These are phyloP conservation scores for Monodelphis domestica DNA, from an alignment of 2,797 vertebrate species.

Conservation along the genomic window DNA sequence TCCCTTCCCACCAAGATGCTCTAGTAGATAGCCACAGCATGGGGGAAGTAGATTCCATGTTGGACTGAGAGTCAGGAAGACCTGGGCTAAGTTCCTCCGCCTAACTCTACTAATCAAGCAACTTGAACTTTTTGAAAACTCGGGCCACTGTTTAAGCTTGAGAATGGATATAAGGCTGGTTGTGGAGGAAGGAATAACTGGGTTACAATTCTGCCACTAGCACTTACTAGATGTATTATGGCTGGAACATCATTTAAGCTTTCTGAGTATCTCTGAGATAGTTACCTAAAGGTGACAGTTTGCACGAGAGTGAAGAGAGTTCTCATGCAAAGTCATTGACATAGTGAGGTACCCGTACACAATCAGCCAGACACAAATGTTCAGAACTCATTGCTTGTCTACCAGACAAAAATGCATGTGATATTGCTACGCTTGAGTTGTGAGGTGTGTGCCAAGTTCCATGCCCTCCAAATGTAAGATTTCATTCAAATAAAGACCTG, in stretches of 20 bases:
- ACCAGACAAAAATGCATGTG: background rate
- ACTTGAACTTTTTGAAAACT: background rate
- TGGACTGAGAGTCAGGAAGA: background rate
- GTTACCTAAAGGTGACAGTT: background rate
- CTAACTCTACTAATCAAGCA: background rate
- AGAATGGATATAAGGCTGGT: background rate
- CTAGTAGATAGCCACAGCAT: background rate
- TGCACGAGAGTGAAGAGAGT: background rate
- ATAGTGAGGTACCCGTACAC: background rate
- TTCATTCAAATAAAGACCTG: slow-evolving; percentile 66
- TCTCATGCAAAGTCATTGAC: background rate
- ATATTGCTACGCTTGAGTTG: background rate
- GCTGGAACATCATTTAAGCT: background rate
- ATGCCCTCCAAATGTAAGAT: slow-evolving; percentile 67
- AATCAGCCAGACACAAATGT: background rate
- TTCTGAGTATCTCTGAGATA: background rate
- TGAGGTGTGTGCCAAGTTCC: background rate
- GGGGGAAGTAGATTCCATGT: background rate
- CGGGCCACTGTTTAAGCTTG: background rate
- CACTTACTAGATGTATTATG: background rate
- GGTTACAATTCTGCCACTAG: background rate
- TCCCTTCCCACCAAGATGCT: background rate
- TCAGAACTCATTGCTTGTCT: slow-evolving; percentile 17
- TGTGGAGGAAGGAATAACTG: background rate
- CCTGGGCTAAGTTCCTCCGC: background rate